Conservation (phyloP, 2,888 invertebrate species). For the Pterostichus madidus region DNA sequence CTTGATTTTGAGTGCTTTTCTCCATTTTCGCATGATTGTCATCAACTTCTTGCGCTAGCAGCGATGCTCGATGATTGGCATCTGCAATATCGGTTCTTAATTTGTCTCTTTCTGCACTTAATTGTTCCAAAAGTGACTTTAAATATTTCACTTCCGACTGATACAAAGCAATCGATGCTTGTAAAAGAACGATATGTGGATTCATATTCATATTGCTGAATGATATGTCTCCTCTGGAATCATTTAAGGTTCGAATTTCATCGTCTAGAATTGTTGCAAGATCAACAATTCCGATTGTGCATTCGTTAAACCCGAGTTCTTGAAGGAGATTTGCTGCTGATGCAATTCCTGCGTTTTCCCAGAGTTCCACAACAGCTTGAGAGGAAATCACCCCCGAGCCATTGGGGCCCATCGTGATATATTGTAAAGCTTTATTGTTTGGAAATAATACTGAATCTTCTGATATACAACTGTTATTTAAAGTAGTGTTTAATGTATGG, state of each 20-base stretch:
- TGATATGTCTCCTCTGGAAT: constrained; percentile 72
- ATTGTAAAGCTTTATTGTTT: constrained; percentile 74
- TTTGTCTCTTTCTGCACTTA: constrained; percentile 89
- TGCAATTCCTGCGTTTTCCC: constrained; percentile 85
- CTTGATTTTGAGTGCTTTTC: constrained; percentile 84
- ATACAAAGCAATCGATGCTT: constrained; percentile 84
- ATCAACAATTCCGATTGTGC: constrained; percentile 81
- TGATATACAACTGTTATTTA: constrained; percentile 73
- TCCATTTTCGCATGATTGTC: constrained; percentile 93
- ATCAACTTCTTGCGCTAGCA: constrained; percentile 94
- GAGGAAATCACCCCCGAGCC: constrained; percentile 75
- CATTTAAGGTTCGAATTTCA: constrained; percentile 76
- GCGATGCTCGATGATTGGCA: constrained; percentile 88
- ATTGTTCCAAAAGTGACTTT: constrained; percentile 82
- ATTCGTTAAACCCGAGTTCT: constrained; percentile 83
- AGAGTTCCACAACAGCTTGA: constrained; percentile 84
- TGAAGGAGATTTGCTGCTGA: constrained; percentile 83
- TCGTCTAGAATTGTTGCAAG: constrained; percentile 85
- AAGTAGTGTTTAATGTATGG: constrained; percentile 67
- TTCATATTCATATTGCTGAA: constrained; percentile 71
- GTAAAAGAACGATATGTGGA: constrained; percentile 79
- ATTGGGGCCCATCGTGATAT: constrained; percentile 75
- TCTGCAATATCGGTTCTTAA: constrained; percentile 88
- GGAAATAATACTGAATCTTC: constrained; percentile 75
- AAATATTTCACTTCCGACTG: constrained; percentile 83